A percentile compares a stretch with the other conserved stretches of the same genome.
phyloP scores from a whole-genome alignment of 2,888 invertebrate genomes.

The Mesodorylaimus sp. region DNA sequence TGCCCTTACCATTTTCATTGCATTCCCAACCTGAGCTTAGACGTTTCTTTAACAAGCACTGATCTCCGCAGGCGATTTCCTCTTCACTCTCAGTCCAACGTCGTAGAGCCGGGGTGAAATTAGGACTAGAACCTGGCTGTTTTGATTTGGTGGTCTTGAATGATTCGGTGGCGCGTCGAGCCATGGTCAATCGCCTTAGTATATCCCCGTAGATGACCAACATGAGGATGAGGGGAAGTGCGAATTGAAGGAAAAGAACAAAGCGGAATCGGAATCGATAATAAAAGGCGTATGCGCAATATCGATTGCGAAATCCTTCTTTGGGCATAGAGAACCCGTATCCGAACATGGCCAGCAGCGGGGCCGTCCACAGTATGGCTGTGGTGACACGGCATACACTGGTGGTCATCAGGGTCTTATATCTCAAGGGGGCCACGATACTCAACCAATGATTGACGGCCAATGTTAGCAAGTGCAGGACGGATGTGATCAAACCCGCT shows the following conservation, averaged over 20 bases:
- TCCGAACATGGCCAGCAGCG: neutral
- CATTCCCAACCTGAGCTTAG: too few species aligned
- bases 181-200: neutral
- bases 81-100: too few species aligned
- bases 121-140: too few species aligned
- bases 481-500: constrained; percentile 44
- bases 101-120: too few species aligned
- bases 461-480: constrained; percentile 44
- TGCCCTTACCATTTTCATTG: too few species aligned
- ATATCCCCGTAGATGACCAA: neutral
- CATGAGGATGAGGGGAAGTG: neutral
- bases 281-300: neutral
- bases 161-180: neutral
- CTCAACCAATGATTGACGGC: constrained; percentile 50
- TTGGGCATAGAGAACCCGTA: neutral
- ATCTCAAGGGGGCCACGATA: constrained; percentile 44
- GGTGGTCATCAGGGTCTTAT: constrained; percentile 26
- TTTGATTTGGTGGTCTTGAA: too few species aligned
- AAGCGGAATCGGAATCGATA: neutral
- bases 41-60: too few species aligned
- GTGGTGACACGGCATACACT: neutral
- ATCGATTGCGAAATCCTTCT: neutral
- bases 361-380: neutral
- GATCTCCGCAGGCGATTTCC: too few species aligned
- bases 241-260: neutral